These are phyloP conservation scores for Penaeus vannamei DNA, from an alignment of 1,140 invertebrate species.

Conservation along the genomic window DNA sequence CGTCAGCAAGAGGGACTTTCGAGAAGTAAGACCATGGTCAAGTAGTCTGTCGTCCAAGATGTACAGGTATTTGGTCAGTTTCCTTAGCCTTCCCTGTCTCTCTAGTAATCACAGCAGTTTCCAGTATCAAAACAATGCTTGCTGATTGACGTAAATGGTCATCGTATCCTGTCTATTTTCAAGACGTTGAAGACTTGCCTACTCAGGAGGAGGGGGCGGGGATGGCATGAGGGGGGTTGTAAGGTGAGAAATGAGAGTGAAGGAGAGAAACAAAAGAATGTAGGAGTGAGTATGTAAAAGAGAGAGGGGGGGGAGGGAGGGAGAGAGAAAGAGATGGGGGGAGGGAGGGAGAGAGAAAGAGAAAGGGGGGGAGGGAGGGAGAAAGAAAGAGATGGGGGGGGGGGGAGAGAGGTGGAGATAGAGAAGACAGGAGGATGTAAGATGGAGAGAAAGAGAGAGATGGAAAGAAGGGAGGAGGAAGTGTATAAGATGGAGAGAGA, in stretches of 20 bases:
- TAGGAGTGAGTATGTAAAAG: background rate
- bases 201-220: background rate
- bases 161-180: too few relatives aligned
- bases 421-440: background rate
- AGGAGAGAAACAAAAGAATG: background rate
- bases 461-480: background rate
- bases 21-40: too few relatives aligned
- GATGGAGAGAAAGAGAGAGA: background rate
- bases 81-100: too few relatives aligned
- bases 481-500: background rate
- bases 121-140: too few relatives aligned
- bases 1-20: too few relatives aligned
- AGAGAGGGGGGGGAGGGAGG: background rate
- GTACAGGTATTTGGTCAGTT: too few relatives aligned
- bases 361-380: background rate
- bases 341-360: background rate
- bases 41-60: too few relatives aligned
- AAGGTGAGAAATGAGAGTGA: too few relatives aligned
- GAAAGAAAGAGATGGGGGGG: background rate
- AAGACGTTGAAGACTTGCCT: too few relatives aligned
- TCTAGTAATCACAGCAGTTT: too few relatives aligned
- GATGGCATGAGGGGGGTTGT: background rate
- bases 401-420: background rate
- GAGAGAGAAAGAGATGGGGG: background rate
- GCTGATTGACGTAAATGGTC: too few relatives aligned